Evolutionary conservation across 2,888 invertebrate species (phyloP), one percentile per base, ranked within the genome.

Genomic region (Seladonia tumulorum): DNA sequence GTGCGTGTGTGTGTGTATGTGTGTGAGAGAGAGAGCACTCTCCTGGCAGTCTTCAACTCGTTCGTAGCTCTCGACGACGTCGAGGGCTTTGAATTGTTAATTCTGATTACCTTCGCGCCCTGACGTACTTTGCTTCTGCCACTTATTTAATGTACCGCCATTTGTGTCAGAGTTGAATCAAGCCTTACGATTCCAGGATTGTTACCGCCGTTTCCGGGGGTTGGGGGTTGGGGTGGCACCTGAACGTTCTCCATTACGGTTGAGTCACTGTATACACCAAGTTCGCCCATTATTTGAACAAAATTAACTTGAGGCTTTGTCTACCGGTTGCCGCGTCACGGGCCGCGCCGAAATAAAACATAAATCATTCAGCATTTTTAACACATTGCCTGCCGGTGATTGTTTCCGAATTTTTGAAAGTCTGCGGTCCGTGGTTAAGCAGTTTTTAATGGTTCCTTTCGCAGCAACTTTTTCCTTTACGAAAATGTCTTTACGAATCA

Each of bases 151-250:
- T 92, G 90, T 87, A 88, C 89, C 90, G 83, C 87, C 92, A 92
- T 92, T 93, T 92, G 88, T 90, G 93, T 90, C 91, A 86, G 87
- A 86, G 87, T 87, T 91, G 90, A 92, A 89, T 92, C 91, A 90
- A 90, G 88, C 85, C 85, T 89, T 89, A 85, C 83, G 88, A 82
- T 87, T 87, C 86, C 83, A 84, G 87, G 90, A 88, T 87, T 90
- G 90, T 91, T 92, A 89, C 92, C 90, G 86, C 79, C 88, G 90
- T 88, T 92, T 89, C 86, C 85, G 53, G 85, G 88, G 86, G 35
- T 35, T 5, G 35, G 35, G 35, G 35, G 35, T 35, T 4, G 35
- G 35, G 35, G 35, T 35, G 89, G 87, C 87, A 90, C 89, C 86
- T 90, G 91, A 86, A 70, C 87, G 85, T 86, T 87, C 88, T 87